Evolutionary conservation across 2,888 invertebrate genomes (phyloP), one percentile per base, ranked within the genome.

Genomic region (Leptinotarsa haldemani): DNA sequence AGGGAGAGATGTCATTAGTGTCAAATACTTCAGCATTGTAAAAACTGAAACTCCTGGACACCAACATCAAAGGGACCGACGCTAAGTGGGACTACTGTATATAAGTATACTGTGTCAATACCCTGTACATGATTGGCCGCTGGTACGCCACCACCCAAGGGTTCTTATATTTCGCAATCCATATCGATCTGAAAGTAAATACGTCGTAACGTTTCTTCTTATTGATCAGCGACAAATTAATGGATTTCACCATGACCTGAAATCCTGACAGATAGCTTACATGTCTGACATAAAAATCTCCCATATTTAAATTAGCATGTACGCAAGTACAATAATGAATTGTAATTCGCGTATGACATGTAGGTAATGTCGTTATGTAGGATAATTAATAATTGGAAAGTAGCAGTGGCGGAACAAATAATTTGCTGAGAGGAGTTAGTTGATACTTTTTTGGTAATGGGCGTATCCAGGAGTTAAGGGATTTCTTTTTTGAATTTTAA

Each of bases 241-340:
- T 74, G 71, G 48, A 20, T 52, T 22, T 69, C 58, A 53, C 74
- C 74, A 74, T 74, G 74, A 74, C 74, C 74, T 53, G 50, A 63
- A 70, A 69, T 69, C 61, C 64, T 65, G 67, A 70, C 50, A 71
- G 40, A 66, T 58, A 61, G 63, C 61, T 61, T 66, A 74, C 71
- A 65, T 67, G 66, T 20, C 52, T 30, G 53, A 3, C 18, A 15
- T 13, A 61, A 61, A 61, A 61, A 61, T 61, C 61, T 30, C 40
- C n/a, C 25, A 61, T 61, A 61, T 61, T 61, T 40, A 61, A 61
- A 61, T 30, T 61, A 40, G n/a, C 0, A 40, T 30, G 61, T 30
- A 25, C 61, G 18, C 30, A 30, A 7, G 30, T 30, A 61, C 40
- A 30, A 61, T 61, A 61, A 61, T 61, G 61, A 61, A 61, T 30